Evolutionary conservation across 2,113 vertebrate genomes (phyloP).

Genomic region (Phasianus colchicus): DNA sequence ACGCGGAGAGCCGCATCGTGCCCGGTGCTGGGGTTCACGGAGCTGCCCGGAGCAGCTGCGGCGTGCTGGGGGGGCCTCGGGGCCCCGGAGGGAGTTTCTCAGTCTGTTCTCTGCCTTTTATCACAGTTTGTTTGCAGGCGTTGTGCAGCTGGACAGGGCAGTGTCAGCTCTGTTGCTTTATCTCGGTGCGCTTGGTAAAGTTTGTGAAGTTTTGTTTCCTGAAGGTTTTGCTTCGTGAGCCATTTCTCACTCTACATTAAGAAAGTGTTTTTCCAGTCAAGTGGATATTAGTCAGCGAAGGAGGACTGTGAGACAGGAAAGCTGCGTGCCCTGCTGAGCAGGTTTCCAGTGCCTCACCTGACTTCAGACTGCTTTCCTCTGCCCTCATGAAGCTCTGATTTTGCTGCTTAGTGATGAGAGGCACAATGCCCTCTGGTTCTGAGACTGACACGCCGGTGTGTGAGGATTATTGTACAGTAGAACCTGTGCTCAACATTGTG

Average conservation of each 20-base stretch:
- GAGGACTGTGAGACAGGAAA: background rate
- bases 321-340: background rate
- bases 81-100: background rate
- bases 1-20: no score
- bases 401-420: background rate
- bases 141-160: accelerated
- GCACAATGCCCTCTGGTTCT: background rate
- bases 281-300: background rate
- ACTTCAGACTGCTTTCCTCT: background rate
- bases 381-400: background rate
- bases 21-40: background rate
- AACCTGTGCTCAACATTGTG: background rate
- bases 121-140: background rate
- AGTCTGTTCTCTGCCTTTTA: background rate
- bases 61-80: no score
- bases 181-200: accelerated
- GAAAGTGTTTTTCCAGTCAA: background rate
- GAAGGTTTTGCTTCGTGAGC: background rate
- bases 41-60: background rate
- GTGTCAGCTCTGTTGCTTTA: background rate
- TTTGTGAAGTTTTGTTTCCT: background rate
- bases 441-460: no score
- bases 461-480: background rate
- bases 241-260: background rate
- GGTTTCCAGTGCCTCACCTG: accelerated